Conservation (phyloP, 2,888 invertebrate species). For the Eremobia ochroleuca region DNA sequence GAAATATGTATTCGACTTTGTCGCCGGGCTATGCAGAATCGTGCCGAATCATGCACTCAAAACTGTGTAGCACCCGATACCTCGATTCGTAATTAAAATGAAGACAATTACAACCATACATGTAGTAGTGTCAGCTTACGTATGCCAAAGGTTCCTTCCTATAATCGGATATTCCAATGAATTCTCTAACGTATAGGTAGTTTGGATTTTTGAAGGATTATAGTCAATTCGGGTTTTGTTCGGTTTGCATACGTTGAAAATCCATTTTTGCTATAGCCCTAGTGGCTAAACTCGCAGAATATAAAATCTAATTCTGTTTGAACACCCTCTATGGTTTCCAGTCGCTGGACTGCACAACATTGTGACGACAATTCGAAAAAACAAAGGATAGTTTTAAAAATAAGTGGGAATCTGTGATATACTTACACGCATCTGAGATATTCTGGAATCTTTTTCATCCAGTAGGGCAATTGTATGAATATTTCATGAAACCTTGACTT, state of each 20-base stretch:
- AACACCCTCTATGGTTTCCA: background rate
- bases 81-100: background rate
- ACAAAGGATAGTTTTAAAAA: background rate
- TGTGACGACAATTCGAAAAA: background rate
- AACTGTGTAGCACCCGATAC: background rate
- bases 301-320: background rate
- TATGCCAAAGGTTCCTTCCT: background rate
- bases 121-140: background rate
- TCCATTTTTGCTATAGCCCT: background rate
- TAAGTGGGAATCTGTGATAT: background rate
- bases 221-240: background rate
- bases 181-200: background rate
- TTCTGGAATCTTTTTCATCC: background rate
- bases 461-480: background rate
- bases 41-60: background rate
- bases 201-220: background rate
- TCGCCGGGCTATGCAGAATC: background rate
- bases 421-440: background rate
- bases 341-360: background rate
- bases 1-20: background rate
- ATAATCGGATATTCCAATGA: background rate
- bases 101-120: background rate
- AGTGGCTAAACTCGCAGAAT: background rate
- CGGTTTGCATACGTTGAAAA: background rate
- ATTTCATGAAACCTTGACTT: background rate